Base-by-base conservation (phyloP, 2,888 invertebrate genomes). In the Cenopis cana region DNA sequence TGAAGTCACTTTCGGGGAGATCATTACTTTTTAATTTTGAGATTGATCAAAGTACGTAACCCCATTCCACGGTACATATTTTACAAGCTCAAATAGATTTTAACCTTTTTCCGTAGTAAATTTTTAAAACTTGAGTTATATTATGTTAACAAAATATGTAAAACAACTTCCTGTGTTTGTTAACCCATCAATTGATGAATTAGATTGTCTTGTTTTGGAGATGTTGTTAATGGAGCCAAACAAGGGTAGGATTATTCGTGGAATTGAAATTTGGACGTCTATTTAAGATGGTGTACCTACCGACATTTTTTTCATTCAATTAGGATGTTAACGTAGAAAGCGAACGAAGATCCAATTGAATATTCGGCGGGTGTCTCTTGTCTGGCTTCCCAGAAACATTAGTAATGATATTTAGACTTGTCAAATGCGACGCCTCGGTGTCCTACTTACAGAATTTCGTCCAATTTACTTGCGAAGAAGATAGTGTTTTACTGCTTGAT, bases 371-470 rank as follows among this genome's bases (percentile, higher is more conserved):
- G 83, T 81, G 85, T 83, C 89, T 88, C 84, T 90, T 89, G 81
- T 89, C 80, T 76, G 91, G 90, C 87, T 85, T 92, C 89, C 76
- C 62, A 78, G 83, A 84, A 85, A 85, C 85, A 85, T 85, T 85
- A 85, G 84, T 82, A 84, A 85, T 83, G 87, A 81, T 86, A 87
- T 85, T 88, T 86, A 84, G 79, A 78, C 81, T 85, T 77, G 82
- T 85, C 85, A 83, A 82, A 86, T 83, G 83, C 81, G 81, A 85
- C 82, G 79, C 81, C 85, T 84, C 83, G 82, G 79, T 82, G 86
- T 68, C 81, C 83, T 80, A 84, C 79, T 82, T 85, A 77, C 74
- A 75, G 76, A 75, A 74, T 76, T 75, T 74, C 46, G 59, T 69
- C 12, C 11, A 52, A 24, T 6, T 24, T 24, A 24, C 14, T 54